These are phyloP conservation scores for Tethea ocularis DNA, from an alignment of 2,888 invertebrate species.

Conservation along the genomic window DNA sequence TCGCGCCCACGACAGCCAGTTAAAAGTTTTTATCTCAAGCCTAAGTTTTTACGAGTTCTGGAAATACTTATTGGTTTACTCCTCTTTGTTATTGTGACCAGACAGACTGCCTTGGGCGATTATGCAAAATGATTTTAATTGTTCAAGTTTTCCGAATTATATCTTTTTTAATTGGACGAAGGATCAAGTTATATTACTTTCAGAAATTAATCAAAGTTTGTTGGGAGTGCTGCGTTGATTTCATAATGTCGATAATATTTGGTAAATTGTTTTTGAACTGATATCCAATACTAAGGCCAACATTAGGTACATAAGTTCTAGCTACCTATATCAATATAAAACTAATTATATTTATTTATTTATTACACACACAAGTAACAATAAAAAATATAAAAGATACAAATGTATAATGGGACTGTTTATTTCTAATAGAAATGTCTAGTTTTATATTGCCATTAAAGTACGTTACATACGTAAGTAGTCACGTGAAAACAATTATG, in stretches of 20 bases:
- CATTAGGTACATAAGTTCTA: no score
- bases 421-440: no score
- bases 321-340: no score
- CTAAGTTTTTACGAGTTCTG: not conserved
- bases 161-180: conserved; percentile 45
- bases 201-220: conserved; percentile 43
- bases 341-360: no score
- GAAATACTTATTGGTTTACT: not conserved
- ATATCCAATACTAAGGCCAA: no score
- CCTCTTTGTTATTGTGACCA: not conserved
- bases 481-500: no score
- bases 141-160: conserved; percentile 41
- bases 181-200: conserved; percentile 48
- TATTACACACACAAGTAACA: no score
- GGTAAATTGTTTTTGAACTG: no score
- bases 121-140: conserved; percentile 32
- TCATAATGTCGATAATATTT: not conserved
- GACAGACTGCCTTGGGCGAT: conserved; percentile 7
- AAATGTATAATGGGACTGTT: no score
- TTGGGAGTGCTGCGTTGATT: conserved; percentile 22
- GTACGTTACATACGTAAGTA: no score
- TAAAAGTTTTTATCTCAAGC: not conserved
- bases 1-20: not conserved
- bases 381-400: no score
- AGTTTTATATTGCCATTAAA: no score